These are phyloP conservation scores for Podarcis siculus DNA, from an alignment of 2,797 vertebrate species.

Conservation along the genomic window DNA sequence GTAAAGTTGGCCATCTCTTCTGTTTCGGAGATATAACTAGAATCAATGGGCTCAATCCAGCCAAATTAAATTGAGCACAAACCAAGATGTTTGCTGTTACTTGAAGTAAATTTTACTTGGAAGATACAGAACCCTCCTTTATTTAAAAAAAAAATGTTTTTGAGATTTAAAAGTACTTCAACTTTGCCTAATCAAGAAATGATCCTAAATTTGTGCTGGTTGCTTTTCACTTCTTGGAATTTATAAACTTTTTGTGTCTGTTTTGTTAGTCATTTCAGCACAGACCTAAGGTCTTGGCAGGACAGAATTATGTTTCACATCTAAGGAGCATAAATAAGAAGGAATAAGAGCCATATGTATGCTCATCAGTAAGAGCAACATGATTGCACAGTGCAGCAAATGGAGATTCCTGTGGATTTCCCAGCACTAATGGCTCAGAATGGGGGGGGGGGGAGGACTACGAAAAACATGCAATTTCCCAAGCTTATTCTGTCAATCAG, in stretches of 20 bases:
- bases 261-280: not conserved
- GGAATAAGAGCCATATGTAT: not conserved
- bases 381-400: constrained; percentile 39
- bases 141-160: not conserved
- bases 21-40: not conserved
- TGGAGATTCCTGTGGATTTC: constrained; percentile 34
- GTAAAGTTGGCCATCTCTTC: not conserved
- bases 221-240: constrained; percentile 11
- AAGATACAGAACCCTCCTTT: not conserved
- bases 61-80: not conserved
- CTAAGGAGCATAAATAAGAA: constrained; percentile 5
- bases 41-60: not conserved
- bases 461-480: constrained; percentile 44
- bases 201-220: constrained; percentile 5
- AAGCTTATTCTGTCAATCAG: not conserved
- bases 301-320: constrained; percentile 32
- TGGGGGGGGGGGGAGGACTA: constrained; percentile 3
- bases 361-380: constrained; percentile 45
- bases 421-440: constrained; percentile 24
- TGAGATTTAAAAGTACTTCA: not conserved
- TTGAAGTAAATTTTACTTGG: not conserved
- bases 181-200: not conserved
- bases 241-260: not conserved
- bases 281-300: constrained; percentile 12
- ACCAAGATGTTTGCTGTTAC: not conserved